Evolutionary conservation across 2,797 vertebrate species (phyloP), one percentile per base, ranked within the genome.

Genomic region (Phaenicophaeus curvirostris): DNA sequence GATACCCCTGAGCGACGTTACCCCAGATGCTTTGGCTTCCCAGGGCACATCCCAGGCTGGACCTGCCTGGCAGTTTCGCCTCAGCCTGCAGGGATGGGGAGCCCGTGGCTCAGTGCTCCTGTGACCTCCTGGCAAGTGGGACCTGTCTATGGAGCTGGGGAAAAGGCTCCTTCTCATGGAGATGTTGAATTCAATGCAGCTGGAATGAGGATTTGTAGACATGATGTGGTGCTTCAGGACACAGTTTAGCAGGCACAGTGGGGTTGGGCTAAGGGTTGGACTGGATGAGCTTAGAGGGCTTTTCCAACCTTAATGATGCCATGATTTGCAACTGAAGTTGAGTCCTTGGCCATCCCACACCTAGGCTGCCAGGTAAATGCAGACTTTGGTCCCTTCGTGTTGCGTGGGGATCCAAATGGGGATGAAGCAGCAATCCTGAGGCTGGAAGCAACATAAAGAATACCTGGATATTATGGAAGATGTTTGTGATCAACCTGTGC

Each of bases 381-480:
- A 0, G 1, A 13, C 14, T 15, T 27, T 9, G 18, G 7, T 42
- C 65, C 66, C 55, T 75, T 39, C 27, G 33, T 8, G 19, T 35
- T 42, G 25, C 18, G 11, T 0, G 0, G 4, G 10, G 35, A 27
- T 8, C 0, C 3, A 33, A 42, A 48, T 0, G 0, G 21, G 57
- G 50, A 53, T 39, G 33, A 28, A 91, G 39, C 3, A 3, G 16
- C 72, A 58, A 54, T 27, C 37, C 59, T 4, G 9, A 44, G 63
- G 44, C 77, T 72, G 68, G 72, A 21, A 75, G 35, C 16, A 42
- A 20, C 86, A 23, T 50, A 65, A 46, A 18, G 44, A 73, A 87
- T 0, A 0, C 0, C 31, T 74, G 62, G 87, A 24, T 76, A 66
- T 8, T 8, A 16, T 44, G 79, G 89, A 80, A 93, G 87, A 87